A percentile compares a stretch with the other conserved stretches of the same genome.
These are phyloP conservation scores for Chromis chromis DNA, from an alignment of 2,797 vertebrate species.

Conservation along the genomic window DNA sequence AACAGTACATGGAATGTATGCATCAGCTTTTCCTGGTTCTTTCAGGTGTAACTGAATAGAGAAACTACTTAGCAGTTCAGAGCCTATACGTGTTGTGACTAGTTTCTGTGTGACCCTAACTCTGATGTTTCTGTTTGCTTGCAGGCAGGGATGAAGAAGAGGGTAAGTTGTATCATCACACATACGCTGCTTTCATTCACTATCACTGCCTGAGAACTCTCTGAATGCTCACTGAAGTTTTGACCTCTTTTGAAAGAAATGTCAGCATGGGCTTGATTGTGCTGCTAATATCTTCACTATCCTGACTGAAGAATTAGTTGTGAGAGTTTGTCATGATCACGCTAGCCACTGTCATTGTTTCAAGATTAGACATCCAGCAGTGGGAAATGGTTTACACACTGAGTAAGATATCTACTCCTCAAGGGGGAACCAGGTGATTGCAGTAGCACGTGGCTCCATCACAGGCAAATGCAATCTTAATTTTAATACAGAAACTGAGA, in stretches of 20 bases:
- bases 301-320: not conserved
- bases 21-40: not conserved
- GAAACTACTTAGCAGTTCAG: too few species aligned
- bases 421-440: too few species aligned
- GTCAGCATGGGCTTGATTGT: constrained; percentile 33
- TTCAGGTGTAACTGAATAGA: not conserved
- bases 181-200: not conserved
- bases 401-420: too few species aligned
- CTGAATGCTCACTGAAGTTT: constrained; percentile 34
- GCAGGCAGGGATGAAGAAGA: constrained; percentile 71
- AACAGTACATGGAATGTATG: not conserved
- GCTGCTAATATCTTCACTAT: constrained; percentile 1
- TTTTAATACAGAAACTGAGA: too few species aligned
- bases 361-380: not conserved
- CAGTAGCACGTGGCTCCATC: too few species aligned
- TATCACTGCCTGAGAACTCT: constrained; percentile 24
- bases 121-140: constrained; percentile 44
- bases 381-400: too few species aligned
- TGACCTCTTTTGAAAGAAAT: not conserved
- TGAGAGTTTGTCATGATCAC: too few species aligned
- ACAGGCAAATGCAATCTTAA: too few species aligned
- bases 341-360: not conserved
- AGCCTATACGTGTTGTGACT: not conserved
- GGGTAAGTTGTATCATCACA: constrained; percentile 70
- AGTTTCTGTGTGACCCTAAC: constrained; percentile 14